Base-by-base conservation (phyloP, 92 coral and sea anemone species). In the Zoanthus sociatus region DNA sequence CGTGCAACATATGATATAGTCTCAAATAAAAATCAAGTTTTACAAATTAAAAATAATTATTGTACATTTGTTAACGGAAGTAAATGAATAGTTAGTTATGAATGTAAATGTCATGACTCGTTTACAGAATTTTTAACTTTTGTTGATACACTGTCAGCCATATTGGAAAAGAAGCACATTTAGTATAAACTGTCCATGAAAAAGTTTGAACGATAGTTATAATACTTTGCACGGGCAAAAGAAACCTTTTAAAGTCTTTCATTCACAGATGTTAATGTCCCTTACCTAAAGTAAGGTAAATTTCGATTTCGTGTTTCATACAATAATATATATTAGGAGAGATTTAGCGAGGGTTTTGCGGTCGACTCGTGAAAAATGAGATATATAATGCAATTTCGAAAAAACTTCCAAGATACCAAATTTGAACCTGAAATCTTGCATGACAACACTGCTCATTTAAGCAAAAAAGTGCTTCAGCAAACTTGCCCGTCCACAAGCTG, bases 11-110 rank as follows among this genome's bases (percentile, higher is more conserved):
- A 68, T n/a, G 12, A 16, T 68, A 68, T 68, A 68, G 73, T 68
- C 73, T 68, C 31, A 68, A 68, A 68, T 68, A 68, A 68, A 68
- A 68, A 68, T 68, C 73, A 16, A 68, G 31, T 68, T 68, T 16
- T 68, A 68, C 73, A 68, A 68, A 3, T 68, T 68, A 16, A 16
- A 68, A 68, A 68, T 15, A 68, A 68, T 68, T 68, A 12, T 63
- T 63, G 73, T 68, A 68, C 63, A 68, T 68, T 68, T 68, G 33
- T 68, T 68, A 68, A 68, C 32, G 73, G 73, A 3, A 68, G 73
- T 68, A 68, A 68, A 6, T 13, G 73, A 68, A 68, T 68, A 68
- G 73, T 68, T 68, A 68, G 73, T 68, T 68, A 68, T 68, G 32
- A 68, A 68, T 68, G 31, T 68, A 68, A 68, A 68, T 68, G 32